Evolutionary conservation across 1,140 invertebrate species (phyloP), one percentile per base, ranked within the genome.

Genomic region (Meteorus sp.): DNA sequence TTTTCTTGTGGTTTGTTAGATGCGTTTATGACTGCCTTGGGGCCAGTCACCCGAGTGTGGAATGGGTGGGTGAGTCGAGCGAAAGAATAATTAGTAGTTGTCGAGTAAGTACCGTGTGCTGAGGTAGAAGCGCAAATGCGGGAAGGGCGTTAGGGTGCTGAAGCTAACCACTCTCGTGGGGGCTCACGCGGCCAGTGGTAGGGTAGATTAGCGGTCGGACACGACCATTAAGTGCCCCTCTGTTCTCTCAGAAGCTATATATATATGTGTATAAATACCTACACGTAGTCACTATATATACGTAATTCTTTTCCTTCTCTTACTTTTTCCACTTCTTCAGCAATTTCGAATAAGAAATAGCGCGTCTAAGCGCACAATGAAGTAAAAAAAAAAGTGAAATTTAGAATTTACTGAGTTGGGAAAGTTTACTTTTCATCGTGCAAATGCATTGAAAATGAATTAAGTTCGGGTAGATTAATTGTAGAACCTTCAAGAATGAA

Each of bases 61-160:
- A 56, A 56, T 61, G 63, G 63, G 65, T 60, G 62, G 61, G 64
- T 48, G 63, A 60, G 63, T 66, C 64, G 65, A 65, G 67, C 63
- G 68, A 73, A 73, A 73, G 71, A 71, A 73, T 73, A 73, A 73
- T 73, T 71, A 73, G 71, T 69, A 69, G 68, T 67, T 67, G 69
- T 68, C 68, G 62, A 63, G 68, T 62, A 64, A 54, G 59, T 35
- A 15, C 47, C 22, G 37, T 5, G 45, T n/a, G 47, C 47, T 1
- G 11, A 39, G 22, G 19, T 7, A 19, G 37, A 13, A n/a, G 50
- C 13, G 23, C 13, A 25, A 47, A 19, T 56, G 29, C 19, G 20
- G 45, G n/a, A 22, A 41, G 33, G 45, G 23, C 31, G 55, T 27
- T 17, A 22, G 33, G 35, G 60, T 61, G 62, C 58, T 67, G 67